These are phyloP conservation scores for Lysandra bellargus DNA, from an alignment of 2,888 invertebrate species.

Conservation along the genomic window DNA sequence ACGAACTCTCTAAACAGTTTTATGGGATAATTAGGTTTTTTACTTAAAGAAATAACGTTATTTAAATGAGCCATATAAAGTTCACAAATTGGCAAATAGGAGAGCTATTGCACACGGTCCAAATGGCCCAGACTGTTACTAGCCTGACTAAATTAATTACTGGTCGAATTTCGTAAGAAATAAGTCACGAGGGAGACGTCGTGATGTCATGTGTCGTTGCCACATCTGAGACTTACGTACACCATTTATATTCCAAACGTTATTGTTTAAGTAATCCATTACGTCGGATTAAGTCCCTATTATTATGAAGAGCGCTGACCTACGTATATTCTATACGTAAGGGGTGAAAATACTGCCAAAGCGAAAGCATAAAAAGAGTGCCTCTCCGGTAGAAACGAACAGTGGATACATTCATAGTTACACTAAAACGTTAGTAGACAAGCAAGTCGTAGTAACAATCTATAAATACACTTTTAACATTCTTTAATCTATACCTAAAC, in stretches of 20 bases:
- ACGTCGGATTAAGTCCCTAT: not conserved
- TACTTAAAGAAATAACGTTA: not conserved
- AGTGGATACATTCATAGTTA: conserved; percentile 40
- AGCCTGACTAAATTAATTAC: not conserved
- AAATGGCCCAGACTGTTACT: not conserved
- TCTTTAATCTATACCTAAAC: conserved; percentile 65
- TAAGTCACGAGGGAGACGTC: not conserved
- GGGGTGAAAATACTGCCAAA: not conserved
- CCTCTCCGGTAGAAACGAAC: conserved; percentile 37
- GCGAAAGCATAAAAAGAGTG: conserved; percentile 32
- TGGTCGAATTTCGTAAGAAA: conserved; percentile 2
- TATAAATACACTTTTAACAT: conserved; percentile 65
- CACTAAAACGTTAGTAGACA: conserved; percentile 40
- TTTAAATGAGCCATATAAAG: not conserved
- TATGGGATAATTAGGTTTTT: not conserved
- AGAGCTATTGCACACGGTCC: not conserved
- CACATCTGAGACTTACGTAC: conserved; percentile 2
- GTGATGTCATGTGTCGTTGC: conserved; percentile 12
- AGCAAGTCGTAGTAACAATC: conserved; percentile 45
- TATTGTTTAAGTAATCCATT: not conserved
- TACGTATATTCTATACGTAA: not conserved
- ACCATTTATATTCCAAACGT: not conserved
- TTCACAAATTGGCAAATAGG: not conserved
- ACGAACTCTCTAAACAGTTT: not conserved
- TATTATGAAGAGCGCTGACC: not conserved